phyloP scores from a whole-genome alignment of 2,888 invertebrate genomes.

The Elegia similella region DNA sequence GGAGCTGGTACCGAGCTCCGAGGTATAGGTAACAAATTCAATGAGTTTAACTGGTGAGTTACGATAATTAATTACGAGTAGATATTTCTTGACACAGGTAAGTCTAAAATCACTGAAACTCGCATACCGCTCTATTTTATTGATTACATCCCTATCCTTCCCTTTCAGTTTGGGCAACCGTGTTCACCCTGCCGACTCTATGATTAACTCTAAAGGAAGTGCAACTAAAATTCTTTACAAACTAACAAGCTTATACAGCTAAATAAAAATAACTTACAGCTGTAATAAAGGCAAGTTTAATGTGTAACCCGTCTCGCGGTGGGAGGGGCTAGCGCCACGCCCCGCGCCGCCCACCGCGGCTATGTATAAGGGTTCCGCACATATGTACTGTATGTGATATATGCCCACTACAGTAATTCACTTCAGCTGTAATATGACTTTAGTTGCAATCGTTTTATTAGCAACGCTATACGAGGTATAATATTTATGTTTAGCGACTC shows the following conservation, averaged over 20 bases:
- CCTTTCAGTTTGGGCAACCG: too few relatives aligned
- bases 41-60: too few relatives aligned
- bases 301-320: slow-evolving; percentile 51
- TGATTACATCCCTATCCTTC: too few relatives aligned
- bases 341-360: slow-evolving; percentile 43
- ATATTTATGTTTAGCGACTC: background rate
- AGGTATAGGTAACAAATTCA: too few relatives aligned
- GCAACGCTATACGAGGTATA: background rate
- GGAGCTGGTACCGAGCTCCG: too few relatives aligned
- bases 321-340: slow-evolving; percentile 60
- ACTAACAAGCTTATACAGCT: background rate
- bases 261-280: background rate
- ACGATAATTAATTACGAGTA: too few relatives aligned
- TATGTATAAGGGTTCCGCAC: slow-evolving; percentile 2
- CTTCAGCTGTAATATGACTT: background rate
- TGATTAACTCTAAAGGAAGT: too few relatives aligned
- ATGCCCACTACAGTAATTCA: background rate
- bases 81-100: too few relatives aligned
- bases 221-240: too few relatives aligned
- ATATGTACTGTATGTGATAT: slow-evolving; percentile 1
- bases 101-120: too few relatives aligned
- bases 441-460: background rate
- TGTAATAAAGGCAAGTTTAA: slow-evolving; percentile 14
- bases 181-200: too few relatives aligned
- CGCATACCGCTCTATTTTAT: too few relatives aligned